Evolutionary conservation across 2,888 invertebrate species (phyloP).

Genomic region (Rambutsinella grinnellia): DNA sequence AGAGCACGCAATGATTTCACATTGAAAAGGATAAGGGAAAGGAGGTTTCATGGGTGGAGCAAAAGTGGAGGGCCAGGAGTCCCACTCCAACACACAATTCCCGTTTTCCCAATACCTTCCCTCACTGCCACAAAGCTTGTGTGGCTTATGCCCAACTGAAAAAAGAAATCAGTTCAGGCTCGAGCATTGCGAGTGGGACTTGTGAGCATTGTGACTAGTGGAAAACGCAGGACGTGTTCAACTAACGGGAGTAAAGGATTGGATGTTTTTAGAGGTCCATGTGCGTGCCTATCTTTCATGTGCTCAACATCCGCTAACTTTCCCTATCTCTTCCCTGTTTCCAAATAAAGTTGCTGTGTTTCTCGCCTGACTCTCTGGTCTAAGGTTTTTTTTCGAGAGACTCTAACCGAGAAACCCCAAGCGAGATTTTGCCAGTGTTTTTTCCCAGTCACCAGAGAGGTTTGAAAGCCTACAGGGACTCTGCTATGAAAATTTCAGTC

Average conservation of each 20-base stretch:
- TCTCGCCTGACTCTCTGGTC: constrained; percentile 5
- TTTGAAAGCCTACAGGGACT: constrained; percentile 66
- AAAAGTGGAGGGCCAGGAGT: constrained; percentile 29
- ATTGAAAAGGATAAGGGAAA: constrained; percentile 11
- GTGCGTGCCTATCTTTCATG: constrained; percentile 26
- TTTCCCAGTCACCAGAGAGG: constrained; percentile 66
- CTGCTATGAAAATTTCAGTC: constrained; percentile 66
- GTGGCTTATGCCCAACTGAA: too few relatives aligned
- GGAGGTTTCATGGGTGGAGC: constrained; percentile 37
- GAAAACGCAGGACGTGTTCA: too few relatives aligned
- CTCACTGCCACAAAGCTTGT: too few relatives aligned
- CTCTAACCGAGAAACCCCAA: constrained; percentile 62
- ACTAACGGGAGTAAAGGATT: too few relatives aligned
- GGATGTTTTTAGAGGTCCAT: constrained; percentile 17
- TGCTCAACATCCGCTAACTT: constrained; percentile 2
- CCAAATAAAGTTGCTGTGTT: constrained; percentile 11
- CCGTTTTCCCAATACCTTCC: constrained; percentile 25
- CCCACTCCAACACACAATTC: constrained; percentile 19
- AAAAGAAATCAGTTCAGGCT: too few relatives aligned
- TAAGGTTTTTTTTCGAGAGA: constrained; percentile 16
- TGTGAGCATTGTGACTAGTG: too few relatives aligned
- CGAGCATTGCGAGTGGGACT: too few relatives aligned
- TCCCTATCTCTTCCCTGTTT: constrained; percentile 2
- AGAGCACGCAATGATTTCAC: not conserved
- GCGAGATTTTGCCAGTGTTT: constrained; percentile 66